Conservation (phyloP, 2,113 vertebrate genomes). For the Anser cygnoides region DNA sequence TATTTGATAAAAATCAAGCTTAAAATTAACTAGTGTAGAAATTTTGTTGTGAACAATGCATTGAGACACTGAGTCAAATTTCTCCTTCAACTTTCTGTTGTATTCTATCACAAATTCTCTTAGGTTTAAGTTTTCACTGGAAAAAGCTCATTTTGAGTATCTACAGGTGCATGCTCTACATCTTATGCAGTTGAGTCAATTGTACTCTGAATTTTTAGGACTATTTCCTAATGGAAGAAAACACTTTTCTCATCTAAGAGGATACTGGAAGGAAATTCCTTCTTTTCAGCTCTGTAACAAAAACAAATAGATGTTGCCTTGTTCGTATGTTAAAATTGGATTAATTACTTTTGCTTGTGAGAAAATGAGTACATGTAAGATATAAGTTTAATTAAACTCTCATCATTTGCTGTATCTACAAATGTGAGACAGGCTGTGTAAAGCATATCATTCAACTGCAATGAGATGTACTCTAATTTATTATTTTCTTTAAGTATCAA, state of each 20-base stretch:
- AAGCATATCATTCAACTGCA: accelerated
- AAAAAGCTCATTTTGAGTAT: background rate
- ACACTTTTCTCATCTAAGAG: background rate
- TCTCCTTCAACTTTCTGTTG: background rate
- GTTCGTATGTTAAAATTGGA: background rate
- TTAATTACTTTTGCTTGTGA: background rate
- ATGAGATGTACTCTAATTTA: background rate
- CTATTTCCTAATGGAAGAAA: background rate
- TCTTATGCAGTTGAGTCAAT: background rate
- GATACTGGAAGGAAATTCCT: background rate
- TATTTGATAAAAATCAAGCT: background rate
- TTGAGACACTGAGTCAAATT: background rate
- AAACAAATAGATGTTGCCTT: background rate
- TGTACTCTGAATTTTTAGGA: background rate
- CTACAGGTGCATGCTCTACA: background rate
- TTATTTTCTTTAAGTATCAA: background rate
- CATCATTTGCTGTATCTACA: background rate
- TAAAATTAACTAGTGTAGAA: background rate
- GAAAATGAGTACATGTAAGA: background rate
- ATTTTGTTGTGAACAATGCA: background rate
- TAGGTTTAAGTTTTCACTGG: background rate
- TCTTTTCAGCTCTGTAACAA: background rate
- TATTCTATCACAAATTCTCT: background rate
- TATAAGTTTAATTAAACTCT: background rate
- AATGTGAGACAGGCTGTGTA: background rate